Conservation (phyloP, 2,888 invertebrate genomes). For the Cephus nigrinus region DNA sequence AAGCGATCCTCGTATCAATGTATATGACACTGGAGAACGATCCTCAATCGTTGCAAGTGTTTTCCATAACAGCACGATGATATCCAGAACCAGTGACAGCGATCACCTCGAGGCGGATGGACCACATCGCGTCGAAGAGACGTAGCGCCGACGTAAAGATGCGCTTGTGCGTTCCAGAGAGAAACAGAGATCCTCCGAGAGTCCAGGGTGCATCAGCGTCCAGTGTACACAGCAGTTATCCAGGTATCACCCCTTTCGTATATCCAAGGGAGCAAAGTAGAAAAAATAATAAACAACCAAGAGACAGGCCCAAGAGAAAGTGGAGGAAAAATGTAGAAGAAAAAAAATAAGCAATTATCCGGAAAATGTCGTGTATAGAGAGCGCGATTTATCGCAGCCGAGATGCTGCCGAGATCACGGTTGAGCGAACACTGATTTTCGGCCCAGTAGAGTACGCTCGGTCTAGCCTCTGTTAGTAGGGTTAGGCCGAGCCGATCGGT, state of each 20-base stretch:
- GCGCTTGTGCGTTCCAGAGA: background rate
- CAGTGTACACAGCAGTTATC: no score
- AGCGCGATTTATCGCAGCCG: background rate
- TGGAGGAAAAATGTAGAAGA: background rate
- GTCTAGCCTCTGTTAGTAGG: slow-evolving; percentile 16
- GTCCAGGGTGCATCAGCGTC: no score
- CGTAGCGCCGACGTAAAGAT: background rate
- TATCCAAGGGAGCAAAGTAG: no score
- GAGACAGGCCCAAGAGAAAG: background rate
- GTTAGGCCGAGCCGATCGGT: slow-evolving; percentile 23
- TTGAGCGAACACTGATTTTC: slow-evolving; percentile 35
- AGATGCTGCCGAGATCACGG: slow-evolving; percentile 31
- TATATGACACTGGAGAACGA: background rate
- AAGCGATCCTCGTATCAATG: background rate
- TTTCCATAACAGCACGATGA: background rate
- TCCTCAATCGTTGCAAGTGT: slow-evolving; percentile 42
- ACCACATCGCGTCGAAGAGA: background rate
- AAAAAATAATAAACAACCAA: background rate
- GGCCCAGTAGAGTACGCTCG: slow-evolving; percentile 14
- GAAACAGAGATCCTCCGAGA: no score
- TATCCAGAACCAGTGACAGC: background rate
- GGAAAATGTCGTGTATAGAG: slow-evolving; percentile 5
- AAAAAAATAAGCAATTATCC: slow-evolving; percentile 7
- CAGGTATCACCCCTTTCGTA: no score
- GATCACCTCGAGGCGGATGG: slow-evolving; percentile 28